Evolutionary conservation across 2,113 vertebrate genomes (phyloP).

Genomic region (Pelusios castaneus): DNA sequence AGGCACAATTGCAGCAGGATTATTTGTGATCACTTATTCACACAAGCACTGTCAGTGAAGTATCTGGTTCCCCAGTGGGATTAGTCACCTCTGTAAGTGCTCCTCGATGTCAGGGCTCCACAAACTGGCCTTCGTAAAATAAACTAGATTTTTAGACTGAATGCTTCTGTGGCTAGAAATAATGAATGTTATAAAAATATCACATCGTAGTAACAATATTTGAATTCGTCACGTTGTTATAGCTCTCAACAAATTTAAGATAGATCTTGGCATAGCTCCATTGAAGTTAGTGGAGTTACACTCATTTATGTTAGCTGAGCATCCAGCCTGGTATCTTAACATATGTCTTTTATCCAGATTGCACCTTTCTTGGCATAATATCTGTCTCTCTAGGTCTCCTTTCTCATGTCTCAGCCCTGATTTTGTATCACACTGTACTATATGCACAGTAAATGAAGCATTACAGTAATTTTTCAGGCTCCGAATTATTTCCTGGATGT

Average conservation of each 20-base stretch:
- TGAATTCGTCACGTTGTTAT: neutral
- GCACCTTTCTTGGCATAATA: neutral
- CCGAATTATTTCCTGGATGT: neutral
- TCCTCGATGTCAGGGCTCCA: neutral
- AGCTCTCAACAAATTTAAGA: neutral
- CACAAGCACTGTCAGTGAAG: neutral
- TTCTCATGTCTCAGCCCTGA: neutral
- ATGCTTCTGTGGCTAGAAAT: neutral
- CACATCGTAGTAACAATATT: neutral
- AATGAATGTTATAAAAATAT: neutral
- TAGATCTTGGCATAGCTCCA: neutral
- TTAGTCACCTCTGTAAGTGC: neutral
- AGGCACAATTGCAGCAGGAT: neutral
- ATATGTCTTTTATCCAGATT: neutral
- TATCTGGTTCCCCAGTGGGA: neutral
- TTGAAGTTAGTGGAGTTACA: neutral
- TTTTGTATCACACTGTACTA: neutral
- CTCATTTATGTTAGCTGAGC: neutral
- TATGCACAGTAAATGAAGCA: accelerated
- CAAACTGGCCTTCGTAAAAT: neutral
- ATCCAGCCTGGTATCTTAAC: neutral
- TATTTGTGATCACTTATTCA: neutral
- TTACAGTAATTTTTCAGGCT: neutral
- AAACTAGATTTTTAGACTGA: neutral
- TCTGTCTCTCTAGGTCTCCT: neutral